phyloP scores from a whole-genome alignment of 2,888 invertebrate species.

The Drosophila neotestacea region DNA sequence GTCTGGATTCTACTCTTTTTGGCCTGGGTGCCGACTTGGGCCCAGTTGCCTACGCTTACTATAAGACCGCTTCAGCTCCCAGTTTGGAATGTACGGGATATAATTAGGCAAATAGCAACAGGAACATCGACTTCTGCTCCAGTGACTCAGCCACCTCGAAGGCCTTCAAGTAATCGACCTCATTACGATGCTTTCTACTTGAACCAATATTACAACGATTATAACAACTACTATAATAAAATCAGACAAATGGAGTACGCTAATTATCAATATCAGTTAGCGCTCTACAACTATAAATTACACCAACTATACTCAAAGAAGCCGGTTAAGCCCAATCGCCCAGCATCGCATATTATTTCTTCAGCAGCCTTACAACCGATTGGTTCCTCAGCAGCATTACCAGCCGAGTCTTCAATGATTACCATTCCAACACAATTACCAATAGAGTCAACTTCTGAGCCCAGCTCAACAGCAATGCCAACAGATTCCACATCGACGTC shows the following conservation, averaged over 20 bases:
- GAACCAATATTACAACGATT: constrained; percentile 4
- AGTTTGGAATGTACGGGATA: constrained; percentile 23
- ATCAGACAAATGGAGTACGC: constrained; percentile 15
- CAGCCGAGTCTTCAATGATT: neutral
- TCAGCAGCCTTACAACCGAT: neutral
- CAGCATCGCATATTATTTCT: neutral
- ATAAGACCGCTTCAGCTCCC: constrained; percentile 20
- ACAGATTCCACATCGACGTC: no score
- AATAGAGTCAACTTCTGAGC: neutral
- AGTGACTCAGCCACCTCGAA: neutral
- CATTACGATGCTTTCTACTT: neutral
- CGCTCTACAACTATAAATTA: constrained; percentile 3
- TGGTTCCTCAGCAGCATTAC: neutral
- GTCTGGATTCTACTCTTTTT: constrained; percentile 39
- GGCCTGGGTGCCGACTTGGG: constrained; percentile 16
- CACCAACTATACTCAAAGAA: constrained; percentile 2
- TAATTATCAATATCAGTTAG: constrained; percentile 16
- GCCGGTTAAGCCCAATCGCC: neutral
- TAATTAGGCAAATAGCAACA: constrained; percentile 3
- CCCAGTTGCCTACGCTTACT: constrained; percentile 7
- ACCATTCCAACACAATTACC: constrained; percentile 4
- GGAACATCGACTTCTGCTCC: neutral
- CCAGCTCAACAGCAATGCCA: constrained; percentile 9
- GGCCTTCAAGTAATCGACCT: neutral
- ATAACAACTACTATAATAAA: constrained; percentile 9